Conservation (phyloP, 2,888 invertebrate genomes). For the Coremacera marginata region DNA sequence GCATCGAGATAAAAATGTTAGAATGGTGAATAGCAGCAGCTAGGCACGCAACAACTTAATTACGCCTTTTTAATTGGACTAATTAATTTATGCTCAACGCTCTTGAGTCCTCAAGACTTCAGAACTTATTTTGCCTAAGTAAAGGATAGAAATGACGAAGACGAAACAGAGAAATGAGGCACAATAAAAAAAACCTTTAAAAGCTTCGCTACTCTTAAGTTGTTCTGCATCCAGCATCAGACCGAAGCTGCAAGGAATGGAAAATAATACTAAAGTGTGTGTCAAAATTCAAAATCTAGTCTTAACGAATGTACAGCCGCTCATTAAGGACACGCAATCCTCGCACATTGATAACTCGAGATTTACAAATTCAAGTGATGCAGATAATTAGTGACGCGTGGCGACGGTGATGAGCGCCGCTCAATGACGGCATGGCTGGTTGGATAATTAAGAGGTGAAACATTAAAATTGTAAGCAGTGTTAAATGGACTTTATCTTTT, state of each 20-base stretch:
- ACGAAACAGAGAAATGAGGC: background rate
- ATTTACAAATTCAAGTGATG: constrained; percentile 60
- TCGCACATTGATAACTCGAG: constrained; percentile 20
- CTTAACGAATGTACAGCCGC: background rate
- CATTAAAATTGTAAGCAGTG: background rate
- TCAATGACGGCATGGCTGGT: background rate
- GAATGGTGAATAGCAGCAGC: constrained; percentile 37
- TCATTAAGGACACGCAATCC: background rate
- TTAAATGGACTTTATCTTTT: too few relatives aligned
- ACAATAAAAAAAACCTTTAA: background rate
- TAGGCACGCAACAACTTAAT: constrained; percentile 67
- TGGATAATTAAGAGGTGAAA: constrained; percentile 13
- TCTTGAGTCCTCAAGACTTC: constrained; percentile 53
- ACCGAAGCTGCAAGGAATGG: background rate
- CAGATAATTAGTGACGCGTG: constrained; percentile 65
- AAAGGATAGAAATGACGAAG: background rate
- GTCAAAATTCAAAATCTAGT: constrained; percentile 3
- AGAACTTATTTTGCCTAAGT: background rate
- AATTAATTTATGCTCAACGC: constrained; percentile 68
- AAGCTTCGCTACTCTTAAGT: too few relatives aligned
- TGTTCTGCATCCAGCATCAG: background rate
- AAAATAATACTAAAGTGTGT: background rate
- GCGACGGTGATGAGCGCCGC: constrained; percentile 39
- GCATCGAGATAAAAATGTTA: constrained; percentile 12
- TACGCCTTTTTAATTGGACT: constrained; percentile 68